Evolutionary conservation across 2,888 invertebrate genomes (phyloP).

Genomic region (Carcina quercana): DNA sequence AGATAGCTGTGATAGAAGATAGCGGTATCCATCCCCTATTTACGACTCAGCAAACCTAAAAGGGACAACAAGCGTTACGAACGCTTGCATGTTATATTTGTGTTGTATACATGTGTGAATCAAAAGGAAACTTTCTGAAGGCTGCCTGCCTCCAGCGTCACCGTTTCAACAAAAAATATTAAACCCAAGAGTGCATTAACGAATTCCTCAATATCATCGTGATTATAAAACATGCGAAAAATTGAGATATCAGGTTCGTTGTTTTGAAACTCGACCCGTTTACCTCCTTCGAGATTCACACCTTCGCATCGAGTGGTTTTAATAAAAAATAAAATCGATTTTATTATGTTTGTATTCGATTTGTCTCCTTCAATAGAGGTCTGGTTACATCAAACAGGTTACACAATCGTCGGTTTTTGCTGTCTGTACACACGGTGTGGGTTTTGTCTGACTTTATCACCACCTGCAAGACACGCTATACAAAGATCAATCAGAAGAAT

Average conservation of each 20-base stretch:
- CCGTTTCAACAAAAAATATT: too few species aligned
- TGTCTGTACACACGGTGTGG: conserved; percentile 11
- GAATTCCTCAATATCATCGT: conserved; percentile 16
- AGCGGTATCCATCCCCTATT: too few species aligned
- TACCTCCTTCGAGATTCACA: conserved; percentile 46
- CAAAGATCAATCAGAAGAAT: conserved; percentile 8
- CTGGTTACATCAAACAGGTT: conserved; percentile 51
- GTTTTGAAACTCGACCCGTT: conserved; percentile 60
- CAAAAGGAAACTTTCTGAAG: too few species aligned
- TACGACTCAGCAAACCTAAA: too few species aligned
- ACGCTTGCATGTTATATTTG: too few species aligned
- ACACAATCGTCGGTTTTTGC: conserved; percentile 44
- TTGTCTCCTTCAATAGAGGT: conserved; percentile 45
- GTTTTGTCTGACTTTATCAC: conserved; percentile 6
- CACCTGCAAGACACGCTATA: conserved; percentile 9
- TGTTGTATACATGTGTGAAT: background rate
- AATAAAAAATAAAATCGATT: conserved; percentile 39
- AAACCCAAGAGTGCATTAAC: background rate
- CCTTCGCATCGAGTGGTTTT: conserved; percentile 29
- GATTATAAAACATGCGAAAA: conserved; percentile 44
- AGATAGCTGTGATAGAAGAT: too few species aligned
- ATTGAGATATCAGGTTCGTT: conserved; percentile 54
- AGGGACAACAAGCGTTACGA: too few species aligned
- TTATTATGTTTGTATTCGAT: conserved; percentile 47
- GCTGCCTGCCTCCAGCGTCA: too few species aligned